A percentile compares a stretch with the other conserved stretches of the same genome.
Evolutionary conservation across 2,888 invertebrate species (phyloP).

Genomic region (Acanthosepion esculentum): DNA sequence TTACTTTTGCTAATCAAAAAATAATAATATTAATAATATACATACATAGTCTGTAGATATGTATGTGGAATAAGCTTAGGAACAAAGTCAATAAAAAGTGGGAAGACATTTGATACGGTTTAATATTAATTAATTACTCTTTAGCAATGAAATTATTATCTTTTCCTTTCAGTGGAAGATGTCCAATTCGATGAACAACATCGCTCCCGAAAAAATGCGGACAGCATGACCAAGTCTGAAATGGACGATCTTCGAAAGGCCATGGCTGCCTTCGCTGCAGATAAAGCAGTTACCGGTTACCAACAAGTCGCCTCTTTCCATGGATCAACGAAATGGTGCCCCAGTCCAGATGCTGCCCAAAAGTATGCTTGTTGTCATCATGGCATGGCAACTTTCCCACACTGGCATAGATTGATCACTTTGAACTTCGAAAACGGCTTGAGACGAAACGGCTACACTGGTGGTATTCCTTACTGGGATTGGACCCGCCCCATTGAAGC

Average conservation of each 20-base stretch:
- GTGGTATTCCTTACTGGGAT: slow-evolving; percentile 54
- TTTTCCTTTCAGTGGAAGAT: background rate
- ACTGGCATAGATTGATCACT: slow-evolving; percentile 57
- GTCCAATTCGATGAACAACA: background rate
- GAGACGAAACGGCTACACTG: slow-evolving; percentile 48
- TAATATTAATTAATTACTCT: too few relatives aligned
- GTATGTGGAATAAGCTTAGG: too few relatives aligned
- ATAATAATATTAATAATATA: too few relatives aligned
- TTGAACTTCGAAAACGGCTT: slow-evolving; percentile 52
- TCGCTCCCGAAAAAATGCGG: slow-evolving; percentile 52
- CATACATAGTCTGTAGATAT: too few relatives aligned
- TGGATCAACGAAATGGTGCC: slow-evolving; percentile 56
- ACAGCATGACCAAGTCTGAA: slow-evolving; percentile 51
- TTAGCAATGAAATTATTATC: too few relatives aligned
- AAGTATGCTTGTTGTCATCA: slow-evolving; percentile 57
- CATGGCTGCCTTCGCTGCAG: slow-evolving; percentile 51
- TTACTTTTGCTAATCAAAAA: too few relatives aligned
- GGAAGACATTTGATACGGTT: too few relatives aligned
- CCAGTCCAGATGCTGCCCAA: slow-evolving; percentile 53
- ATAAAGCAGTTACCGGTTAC: slow-evolving; percentile 52
- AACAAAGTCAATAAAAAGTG: too few relatives aligned
- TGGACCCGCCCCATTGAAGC: slow-evolving; percentile 51
- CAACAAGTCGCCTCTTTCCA: slow-evolving; percentile 54
- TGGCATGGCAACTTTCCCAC: slow-evolving; percentile 56
- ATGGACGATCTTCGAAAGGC: slow-evolving; percentile 53